Evolutionary conservation across 2,888 invertebrate genomes (phyloP), one percentile per base, ranked within the genome.

Genomic region (Colletes collaris): DNA sequence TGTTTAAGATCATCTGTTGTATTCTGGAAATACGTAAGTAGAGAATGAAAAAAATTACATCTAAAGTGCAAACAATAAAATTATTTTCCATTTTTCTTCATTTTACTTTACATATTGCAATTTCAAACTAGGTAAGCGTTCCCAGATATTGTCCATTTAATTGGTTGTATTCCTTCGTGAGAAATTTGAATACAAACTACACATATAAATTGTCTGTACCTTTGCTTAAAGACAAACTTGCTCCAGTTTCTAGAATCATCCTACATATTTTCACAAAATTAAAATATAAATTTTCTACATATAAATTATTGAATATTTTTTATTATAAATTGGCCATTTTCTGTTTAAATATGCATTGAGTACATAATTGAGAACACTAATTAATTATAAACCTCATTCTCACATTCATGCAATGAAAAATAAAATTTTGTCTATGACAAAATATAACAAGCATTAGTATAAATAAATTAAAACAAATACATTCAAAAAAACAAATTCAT

Each of bases 391-490:
- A 58, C 64, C 37, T 40, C 19, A 65, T 37, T 37, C 49, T 59
- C 50, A 49, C 11, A 27, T 58, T 52, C 35, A 19, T 60, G 49
- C 35, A 66, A 55, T 46, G 35, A 70, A 50, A 70, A 58, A 49
- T 66, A 71, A 58, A 67, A 67, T 59, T 60, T 46, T 53, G 16
- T 19, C 27, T 68, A 53, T 49, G 27, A 49, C 8, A 65, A 65
- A 65, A 58, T 73, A 53, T 60, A 79, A 64, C 27, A 56, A 73
- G 10, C 49, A 13, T 79, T 49, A 40, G 59, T 19, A 69, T 50
- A 59, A 78, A 79, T 73, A 79, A 79, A 68, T 73, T 73, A 68
- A 73, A 55, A 66, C n/a, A 55, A 70, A 46, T 62, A 46, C 19
- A 70, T 50, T 59, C 44, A 59, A 53, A 68, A 16, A 52, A 69